Conservation (phyloP, 2,113 vertebrate species). For the Indri indri region DNA sequence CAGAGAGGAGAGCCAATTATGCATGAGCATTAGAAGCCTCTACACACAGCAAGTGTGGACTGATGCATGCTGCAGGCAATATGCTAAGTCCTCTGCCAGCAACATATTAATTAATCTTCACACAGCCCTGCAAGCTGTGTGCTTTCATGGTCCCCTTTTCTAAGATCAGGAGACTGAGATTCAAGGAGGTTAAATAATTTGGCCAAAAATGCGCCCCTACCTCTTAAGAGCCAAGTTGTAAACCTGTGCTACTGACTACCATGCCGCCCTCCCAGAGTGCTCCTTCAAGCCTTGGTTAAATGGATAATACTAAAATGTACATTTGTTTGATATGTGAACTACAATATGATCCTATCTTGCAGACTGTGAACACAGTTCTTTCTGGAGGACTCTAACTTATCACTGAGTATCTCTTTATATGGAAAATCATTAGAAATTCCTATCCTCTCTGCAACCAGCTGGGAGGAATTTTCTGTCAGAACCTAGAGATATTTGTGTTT, state of each 20-base stretch:
- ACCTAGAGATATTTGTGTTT: not conserved
- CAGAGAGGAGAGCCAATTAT: not conserved
- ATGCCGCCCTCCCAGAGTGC: not conserved
- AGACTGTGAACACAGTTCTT: not conserved
- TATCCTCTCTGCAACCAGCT: not conserved
- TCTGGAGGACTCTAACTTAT: not conserved
- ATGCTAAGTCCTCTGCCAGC: not conserved
- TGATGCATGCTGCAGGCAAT: no score
- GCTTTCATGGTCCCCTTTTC: not conserved
- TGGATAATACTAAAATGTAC: not conserved
- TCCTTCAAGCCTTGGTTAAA: not conserved
- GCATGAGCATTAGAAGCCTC: not conserved
- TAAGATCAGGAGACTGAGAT: not conserved
- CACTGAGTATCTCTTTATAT: not conserved
- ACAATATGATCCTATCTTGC: not conserved
- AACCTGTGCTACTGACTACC: fast-evolving
- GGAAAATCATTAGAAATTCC: not conserved
- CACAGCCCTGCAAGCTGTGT: fast-evolving
- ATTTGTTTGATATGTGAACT: fast-evolving
- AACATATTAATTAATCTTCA: fast-evolving
- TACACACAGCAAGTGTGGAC: no score
- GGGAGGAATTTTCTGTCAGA: not conserved
- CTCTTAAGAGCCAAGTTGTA: not conserved
- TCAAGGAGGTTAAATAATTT: not conserved
- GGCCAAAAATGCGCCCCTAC: not conserved